Evolutionary conservation across 1,140 invertebrate species (phyloP), one percentile per base, ranked within the genome.

Genomic region (Ruditapes philippinarum): DNA sequence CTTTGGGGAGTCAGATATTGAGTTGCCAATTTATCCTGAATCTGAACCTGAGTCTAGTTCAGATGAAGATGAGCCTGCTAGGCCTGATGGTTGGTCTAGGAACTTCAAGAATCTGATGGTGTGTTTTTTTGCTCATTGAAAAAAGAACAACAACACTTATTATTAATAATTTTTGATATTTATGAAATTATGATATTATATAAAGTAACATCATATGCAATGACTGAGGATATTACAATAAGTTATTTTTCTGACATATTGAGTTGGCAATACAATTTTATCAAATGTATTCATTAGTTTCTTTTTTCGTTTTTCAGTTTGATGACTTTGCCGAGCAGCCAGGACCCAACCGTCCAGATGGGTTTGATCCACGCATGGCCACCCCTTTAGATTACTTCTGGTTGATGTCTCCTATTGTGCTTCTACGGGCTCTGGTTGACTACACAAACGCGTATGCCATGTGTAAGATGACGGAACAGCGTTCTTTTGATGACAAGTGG

Each of bases 391-490:
- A 80, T 17, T 80, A 80, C 22, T 80, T 80, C 54, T 80, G 51
- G 78, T n/a, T 80, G 28, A 36, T 80, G 33, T 60, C 60, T 42
- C 78, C 49, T 25, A 31, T 60, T 49, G 36, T 40, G 11, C 17
- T 80, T 7, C 25, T 80, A 22, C 33, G 9, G 1, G 1, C 3
- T 0, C 45, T 80, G 5, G 78, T 60, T 2, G 38, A 36, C 11
- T 38, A 89, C 19, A 90, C 89, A 0, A 90, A 90, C 81, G 57
- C 40, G 70, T 86, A 86, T 74, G 82, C 89, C 12, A 0, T 17
- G 7, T 90, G 82, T 82, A 81, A 81, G 33, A 45, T 49, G 73
- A n/a, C 42, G 28, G 14, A 28, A 38, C 0, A 31, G 19, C 51
- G 78, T 11, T 14, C 12, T 14, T 0, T 17, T 14, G 78, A 80